Base-by-base conservation (phyloP, 2,113 vertebrate species). In the Gasterosteus nipponicus region DNA sequence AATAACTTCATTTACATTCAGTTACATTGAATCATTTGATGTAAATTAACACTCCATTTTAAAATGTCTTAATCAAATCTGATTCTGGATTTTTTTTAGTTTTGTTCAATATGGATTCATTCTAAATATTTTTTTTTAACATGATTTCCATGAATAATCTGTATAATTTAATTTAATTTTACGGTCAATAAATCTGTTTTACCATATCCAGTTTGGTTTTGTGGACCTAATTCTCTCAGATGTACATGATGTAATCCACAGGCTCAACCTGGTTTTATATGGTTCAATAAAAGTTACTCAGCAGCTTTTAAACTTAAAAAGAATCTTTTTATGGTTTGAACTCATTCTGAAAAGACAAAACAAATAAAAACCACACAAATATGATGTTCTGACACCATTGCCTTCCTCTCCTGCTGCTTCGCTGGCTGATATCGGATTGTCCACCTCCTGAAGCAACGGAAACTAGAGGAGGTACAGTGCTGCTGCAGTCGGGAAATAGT, bases 381-480 rank as follows among this genome's bases (percentile, higher is more conserved):
- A 31, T 51, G 16, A 38, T 57, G 16, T 18, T 7, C 47, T 69
- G 38, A 82, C 66, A 6, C 3, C 44, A 3, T 68, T 59, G 46
- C 54, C 5, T 69, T 33, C 71, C 15, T 83, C 26, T 69, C 73
- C 44, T 80, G 11, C 14, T 69, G 18, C 16, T 0, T n/a, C 62
- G 7, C 44, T 77, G 14, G 14, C 16, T 72, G 38, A 74, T 53
- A 51, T 42, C 9, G 3, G 26, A 68, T 22, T 39, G 1, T 54
- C 54, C 16, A 22, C 42, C 22, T 31, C 18, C 31, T 61, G 56
- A 77, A 94, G 93, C 87, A 92, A 91, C 84, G 70, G 19, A 90
- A 89, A 77, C 72, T 93, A 14, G 93, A 94, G 44, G 89, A 93
- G 92, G 93, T 94, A 93, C 38, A 26, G 58, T 72, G 22, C 60